Base-by-base conservation (phyloP, 2,113 vertebrate genomes). In the Regulus satrapa region DNA sequence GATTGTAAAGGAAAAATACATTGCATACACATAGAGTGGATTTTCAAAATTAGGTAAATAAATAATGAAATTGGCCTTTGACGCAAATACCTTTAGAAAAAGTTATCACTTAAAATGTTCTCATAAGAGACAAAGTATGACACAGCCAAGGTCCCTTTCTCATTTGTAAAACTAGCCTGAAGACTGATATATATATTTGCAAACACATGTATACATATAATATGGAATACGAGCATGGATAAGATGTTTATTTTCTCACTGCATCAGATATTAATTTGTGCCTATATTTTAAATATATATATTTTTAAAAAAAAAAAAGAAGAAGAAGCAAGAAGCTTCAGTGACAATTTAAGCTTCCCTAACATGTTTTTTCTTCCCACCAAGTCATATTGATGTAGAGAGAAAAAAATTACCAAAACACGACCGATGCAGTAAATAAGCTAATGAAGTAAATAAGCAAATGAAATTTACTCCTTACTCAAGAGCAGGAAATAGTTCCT, bases 401-500 rank as follows among this genome's bases (percentile, higher is more conserved):
- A 78, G 45, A 94, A 79, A 88, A 79, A 77, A 94, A 40, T 24
- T 20, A 20, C 16, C 26, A 49, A 41, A 75, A 41, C 5, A 7
- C 38, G 34, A 61, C 49, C 62, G 40, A 72, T 7, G 56, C 79
- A 78, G 48, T 92, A 88, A 74, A 76, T 73, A 69, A 93, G 32
- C 83, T 88, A n/a, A 72, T 7, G 56, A 77, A 78, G 48, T 92
- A 88, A 74, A 76, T 73, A 69, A 93, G 41, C 88, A 83, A 91
- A 86, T 84, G 45, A 84, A 79, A n/a, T 86, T 88, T 83, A 77
- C 76, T 79, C 48, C 85, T 88, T 83, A 77, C 76, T 79, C 48
- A 51, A 61, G 69, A 61, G 38, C 77, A 68, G 58, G 87, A 87
- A 97, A 97, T 55, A 89, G 68, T 48, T 96, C 46, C 80, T 71